Evolutionary conservation across 2,888 invertebrate genomes (phyloP).

Genomic region (Liposcelis brunnea): DNA sequence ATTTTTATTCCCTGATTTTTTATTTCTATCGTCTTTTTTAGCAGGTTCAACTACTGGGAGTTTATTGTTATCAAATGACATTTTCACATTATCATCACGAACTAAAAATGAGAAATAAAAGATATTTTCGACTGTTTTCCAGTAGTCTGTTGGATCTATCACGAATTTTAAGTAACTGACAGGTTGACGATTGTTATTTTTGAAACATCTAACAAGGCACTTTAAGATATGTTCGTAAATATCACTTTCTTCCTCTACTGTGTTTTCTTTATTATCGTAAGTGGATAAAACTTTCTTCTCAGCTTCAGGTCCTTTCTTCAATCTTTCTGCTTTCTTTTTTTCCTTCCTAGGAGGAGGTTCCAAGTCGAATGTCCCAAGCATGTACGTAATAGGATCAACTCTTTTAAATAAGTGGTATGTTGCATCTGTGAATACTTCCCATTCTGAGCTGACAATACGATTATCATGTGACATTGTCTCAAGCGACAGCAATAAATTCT

Average conservation of each 20-base stretch:
- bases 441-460: neutral
- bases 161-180: slow-evolving; percentile 9
- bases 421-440: neutral
- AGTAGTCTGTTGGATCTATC: slow-evolving; percentile 6
- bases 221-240: slow-evolving; percentile 7
- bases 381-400: neutral
- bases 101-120: slow-evolving; percentile 10
- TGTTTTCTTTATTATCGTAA: slow-evolving; percentile 1
- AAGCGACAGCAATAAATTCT: too few species aligned
- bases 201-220: slow-evolving; percentile 2
- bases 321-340: neutral
- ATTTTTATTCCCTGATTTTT: too few species aligned
- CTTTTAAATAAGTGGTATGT: slow-evolving; percentile 1
- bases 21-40: too few species aligned
- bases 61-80: neutral
- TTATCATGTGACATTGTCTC: too few species aligned
- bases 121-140: slow-evolving; percentile 8
- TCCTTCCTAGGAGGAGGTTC: neutral
- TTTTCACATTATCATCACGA: slow-evolving; percentile 4
- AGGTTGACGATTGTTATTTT: neutral
- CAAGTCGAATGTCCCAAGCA: slow-evolving; percentile 1
- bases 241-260: slow-evolving; percentile 4
- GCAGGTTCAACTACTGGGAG: neutral
- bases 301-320: neutral
- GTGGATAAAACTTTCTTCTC: slow-evolving; percentile 6